Conservation (phyloP, 2,888 invertebrate genomes). For the Calameuta filiformis region DNA sequence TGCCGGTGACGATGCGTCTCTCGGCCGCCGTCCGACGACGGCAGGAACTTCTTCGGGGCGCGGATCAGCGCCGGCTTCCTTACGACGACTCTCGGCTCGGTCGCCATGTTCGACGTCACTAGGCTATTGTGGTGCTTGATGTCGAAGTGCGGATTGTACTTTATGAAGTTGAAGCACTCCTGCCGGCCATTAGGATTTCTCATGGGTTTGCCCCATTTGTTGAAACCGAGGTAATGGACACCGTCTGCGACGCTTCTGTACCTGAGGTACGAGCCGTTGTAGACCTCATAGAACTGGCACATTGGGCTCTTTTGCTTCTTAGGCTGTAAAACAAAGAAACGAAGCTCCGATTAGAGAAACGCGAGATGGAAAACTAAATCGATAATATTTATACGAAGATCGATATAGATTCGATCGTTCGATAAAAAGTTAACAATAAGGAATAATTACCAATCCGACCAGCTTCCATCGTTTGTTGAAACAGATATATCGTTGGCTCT, state of each 20-base stretch:
- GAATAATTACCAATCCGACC: conserved; percentile 74
- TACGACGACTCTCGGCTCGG: conserved; percentile 49
- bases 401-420: background rate
- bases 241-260: conserved; percentile 73
- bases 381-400: background rate
- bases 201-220: conserved; percentile 71
- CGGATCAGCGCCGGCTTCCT: conserved; percentile 64
- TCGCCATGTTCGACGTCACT: conserved; percentile 67
- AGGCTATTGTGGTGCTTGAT: conserved; percentile 73
- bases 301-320: conserved; percentile 72
- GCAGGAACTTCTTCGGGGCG: conserved; percentile 47
- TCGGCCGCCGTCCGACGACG: conserved; percentile 41
- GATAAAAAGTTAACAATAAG: background rate
- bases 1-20: conserved; percentile 60
- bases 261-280: conserved; percentile 73
- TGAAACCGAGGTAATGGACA: conserved; percentile 75
- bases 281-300: conserved; percentile 75
- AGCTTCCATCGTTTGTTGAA: conserved; percentile 80
- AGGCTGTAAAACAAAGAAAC: conserved; percentile 60
- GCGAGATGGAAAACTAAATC: background rate
- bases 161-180: conserved; percentile 75
- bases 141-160: conserved; percentile 72
- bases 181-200: conserved; percentile 64
- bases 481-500: conserved; percentile 80
- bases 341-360: background rate